Percentiles rank a stretch among this genome's conserved stretches.
These are phyloP conservation scores for Paradoxurus hermaphroditus DNA, from an alignment of 2,113 vertebrate species.

Conservation along the genomic window DNA sequence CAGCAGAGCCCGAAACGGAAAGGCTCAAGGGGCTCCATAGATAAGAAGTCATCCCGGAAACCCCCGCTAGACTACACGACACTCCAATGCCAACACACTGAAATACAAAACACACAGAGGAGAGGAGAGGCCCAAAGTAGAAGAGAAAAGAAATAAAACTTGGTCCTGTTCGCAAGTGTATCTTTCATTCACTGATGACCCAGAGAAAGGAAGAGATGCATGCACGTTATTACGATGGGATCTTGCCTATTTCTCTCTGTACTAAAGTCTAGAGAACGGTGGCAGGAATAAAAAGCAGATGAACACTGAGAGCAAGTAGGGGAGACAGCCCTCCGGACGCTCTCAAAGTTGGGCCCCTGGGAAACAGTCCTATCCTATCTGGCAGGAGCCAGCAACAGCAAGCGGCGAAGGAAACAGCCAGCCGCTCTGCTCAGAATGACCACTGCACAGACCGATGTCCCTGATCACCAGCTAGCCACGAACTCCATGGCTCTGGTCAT, in stretches of 20 bases:
- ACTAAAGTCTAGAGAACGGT: neutral
- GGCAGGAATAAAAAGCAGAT: neutral
- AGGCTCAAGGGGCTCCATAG: neutral
- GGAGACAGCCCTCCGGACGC: neutral
- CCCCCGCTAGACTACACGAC: neutral
- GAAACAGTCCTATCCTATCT: neutral
- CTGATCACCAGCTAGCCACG: neutral
- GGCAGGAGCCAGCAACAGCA: fast-evolving
- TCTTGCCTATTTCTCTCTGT: neutral
- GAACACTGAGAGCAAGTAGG: neutral
- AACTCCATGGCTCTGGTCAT: fast-evolving
- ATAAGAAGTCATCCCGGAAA: neutral
- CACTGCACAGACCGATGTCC: neutral
- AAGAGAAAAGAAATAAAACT: neutral
- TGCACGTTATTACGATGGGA: neutral
- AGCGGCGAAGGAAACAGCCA: too few species aligned
- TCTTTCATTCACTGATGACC: neutral
- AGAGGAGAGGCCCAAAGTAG: too few species aligned
- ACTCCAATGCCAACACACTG: neutral
- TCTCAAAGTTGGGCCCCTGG: too few species aligned
- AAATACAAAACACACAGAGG: neutral
- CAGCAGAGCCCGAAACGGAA: neutral
- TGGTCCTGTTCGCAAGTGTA: neutral
- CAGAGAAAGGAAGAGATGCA: neutral
- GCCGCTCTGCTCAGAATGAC: neutral